These are phyloP conservation scores for Urocitellus parryii DNA, from an alignment of 2,113 vertebrate genomes.

Conservation along the genomic window DNA sequence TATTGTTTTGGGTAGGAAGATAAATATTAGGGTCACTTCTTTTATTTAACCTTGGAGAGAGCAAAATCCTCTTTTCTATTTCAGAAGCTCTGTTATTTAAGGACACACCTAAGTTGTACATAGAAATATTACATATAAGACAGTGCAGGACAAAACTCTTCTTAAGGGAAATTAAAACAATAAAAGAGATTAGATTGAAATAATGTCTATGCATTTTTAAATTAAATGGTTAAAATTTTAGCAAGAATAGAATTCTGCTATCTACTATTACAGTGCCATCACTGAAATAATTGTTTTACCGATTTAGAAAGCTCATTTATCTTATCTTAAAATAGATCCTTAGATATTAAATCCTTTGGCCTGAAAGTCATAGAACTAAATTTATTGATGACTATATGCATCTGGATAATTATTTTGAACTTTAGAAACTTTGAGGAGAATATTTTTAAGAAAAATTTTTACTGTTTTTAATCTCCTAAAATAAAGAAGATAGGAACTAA, in stretches of 20 bases:
- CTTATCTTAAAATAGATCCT: background rate
- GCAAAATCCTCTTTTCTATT: background rate
- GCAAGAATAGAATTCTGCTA: background rate
- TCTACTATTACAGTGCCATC: background rate
- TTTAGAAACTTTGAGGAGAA: background rate
- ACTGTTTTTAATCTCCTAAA: background rate
- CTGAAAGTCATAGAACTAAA: background rate
- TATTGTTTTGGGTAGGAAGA: background rate
- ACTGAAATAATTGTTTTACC: background rate
- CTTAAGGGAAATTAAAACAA: background rate
- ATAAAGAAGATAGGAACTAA: background rate
- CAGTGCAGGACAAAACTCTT: background rate
- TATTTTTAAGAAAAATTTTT: background rate
- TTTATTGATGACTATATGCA: background rate
- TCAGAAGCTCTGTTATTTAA: background rate
- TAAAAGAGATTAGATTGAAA: background rate
- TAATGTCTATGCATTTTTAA: background rate
- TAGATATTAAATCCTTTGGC: background rate
- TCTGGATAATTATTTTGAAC: background rate
- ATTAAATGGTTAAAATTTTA: background rate
- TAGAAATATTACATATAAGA: background rate
- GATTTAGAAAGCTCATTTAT: background rate
- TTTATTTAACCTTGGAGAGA: background rate
- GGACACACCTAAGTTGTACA: background rate
- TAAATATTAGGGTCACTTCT: background rate